Evolutionary conservation across 2,113 vertebrate genomes (phyloP), one percentile per base, ranked within the genome.

Genomic region (Anolis carolinensis): DNA sequence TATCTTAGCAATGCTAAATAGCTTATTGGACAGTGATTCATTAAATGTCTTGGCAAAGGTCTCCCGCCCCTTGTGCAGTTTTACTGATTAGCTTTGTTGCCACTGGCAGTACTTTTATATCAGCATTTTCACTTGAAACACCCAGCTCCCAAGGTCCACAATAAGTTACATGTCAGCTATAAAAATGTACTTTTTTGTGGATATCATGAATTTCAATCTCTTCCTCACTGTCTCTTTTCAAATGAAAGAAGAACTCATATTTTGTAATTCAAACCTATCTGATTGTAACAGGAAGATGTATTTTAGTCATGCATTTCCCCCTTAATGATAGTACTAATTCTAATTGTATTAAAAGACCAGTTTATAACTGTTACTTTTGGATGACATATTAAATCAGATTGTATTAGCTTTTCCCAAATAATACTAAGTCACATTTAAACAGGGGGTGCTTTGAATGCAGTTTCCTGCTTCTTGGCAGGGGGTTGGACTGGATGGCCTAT

Each of bases 101-200:
- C 6, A 68, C 67, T 91, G 59, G 9, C 36, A 84, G 65, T 71
- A 76, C 90, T 84, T 89, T 89, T 78, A 67, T 36, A 86, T 87
- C 83, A 92, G 77, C 87, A 79, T 83, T 94, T 95, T 93, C 25
- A 59, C 23, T 88, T 36, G 78, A 92, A 90, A 20, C 3, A 83
- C 90, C 86, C n/a, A n/a, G n/a, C n/a, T n/a, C n/a, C n/a, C 89
- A 78, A 7, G n/a, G 32, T 79, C 23, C 27, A 39, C 55, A 82
- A 30, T 85, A 65, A 82, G 32, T 21, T 62, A 83, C 25, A 78
- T 32, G 30, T 84, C 82, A 21, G 80, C 48, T 90, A 86, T 70
- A 85, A 84, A 59, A 90, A 63, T 1, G 77, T 79, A 83, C 30
- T 79, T 55, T n/a, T 86, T 70, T 82, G 52, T n/a, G n/a, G 59